Conservation (phyloP, 2,888 invertebrate species). For the Andrena dorsata region DNA sequence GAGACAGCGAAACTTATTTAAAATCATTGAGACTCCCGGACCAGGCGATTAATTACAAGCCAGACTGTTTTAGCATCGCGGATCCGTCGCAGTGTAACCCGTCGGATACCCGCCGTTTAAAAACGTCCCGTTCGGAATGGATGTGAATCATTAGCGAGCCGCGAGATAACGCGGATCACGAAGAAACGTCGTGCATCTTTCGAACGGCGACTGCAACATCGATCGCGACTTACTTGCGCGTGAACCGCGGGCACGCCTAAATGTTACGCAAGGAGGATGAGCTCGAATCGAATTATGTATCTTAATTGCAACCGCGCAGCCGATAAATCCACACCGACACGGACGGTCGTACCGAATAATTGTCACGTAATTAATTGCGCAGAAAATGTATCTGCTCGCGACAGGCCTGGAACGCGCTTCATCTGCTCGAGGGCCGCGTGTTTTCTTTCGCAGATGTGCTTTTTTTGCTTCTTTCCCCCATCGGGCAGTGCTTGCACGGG, state of each 20-base stretch:
- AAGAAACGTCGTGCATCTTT: slow-evolving; percentile 28
- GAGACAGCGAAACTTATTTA: slow-evolving; percentile 2
- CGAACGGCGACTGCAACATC: slow-evolving; percentile 20
- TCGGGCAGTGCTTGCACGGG: slow-evolving; percentile 22
- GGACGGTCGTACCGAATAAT: background rate
- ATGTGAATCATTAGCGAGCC: slow-evolving; percentile 22
- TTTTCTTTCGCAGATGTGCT: slow-evolving; percentile 54
- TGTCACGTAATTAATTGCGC: slow-evolving; percentile 34
- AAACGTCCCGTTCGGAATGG: background rate
- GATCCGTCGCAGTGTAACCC: too few relatives aligned
- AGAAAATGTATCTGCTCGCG: slow-evolving; percentile 20
- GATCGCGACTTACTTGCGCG: slow-evolving; percentile 14
- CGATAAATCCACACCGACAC: background rate
- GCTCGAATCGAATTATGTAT: background rate
- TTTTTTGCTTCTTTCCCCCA: slow-evolving; percentile 19
- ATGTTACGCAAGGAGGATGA: background rate
- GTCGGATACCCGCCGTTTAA: background rate
- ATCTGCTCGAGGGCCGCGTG: background rate
- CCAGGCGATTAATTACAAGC: slow-evolving; percentile 6
- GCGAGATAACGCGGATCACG: slow-evolving; percentile 24
- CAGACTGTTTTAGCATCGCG: background rate
- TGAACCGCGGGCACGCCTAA: background rate
- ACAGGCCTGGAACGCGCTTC: slow-evolving; percentile 22
- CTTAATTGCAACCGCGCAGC: background rate
- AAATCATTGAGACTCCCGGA: background rate